Percentiles rank a stretch among this genome's conserved stretches.
phyloP scores from a whole-genome alignment of 2,113 vertebrate genomes.

The Alouatta palliata region DNA sequence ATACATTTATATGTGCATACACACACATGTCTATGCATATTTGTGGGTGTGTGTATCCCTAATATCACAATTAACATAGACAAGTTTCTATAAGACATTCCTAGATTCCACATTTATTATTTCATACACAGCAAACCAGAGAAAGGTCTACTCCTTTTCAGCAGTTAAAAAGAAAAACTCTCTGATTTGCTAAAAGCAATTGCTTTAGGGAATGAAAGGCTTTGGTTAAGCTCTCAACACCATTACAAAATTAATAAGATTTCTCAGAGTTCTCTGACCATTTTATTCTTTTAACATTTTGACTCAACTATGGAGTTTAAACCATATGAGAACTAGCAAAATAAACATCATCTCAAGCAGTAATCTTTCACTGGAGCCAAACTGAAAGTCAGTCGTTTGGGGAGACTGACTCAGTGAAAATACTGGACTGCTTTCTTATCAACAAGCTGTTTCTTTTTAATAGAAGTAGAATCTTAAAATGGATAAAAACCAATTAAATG shows the following conservation, averaged over 20 bases:
- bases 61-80: background rate
- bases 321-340: slow-evolving; percentile 4
- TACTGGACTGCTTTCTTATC: slow-evolving; percentile 15
- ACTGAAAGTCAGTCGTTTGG: background rate
- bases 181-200: slow-evolving; percentile 49
- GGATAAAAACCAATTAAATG: slow-evolving; percentile 64
- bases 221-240: slow-evolving; percentile 38
- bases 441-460: slow-evolving; percentile 58
- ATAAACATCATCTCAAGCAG: slow-evolving; percentile 42
- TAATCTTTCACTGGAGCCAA: slow-evolving; percentile 55
- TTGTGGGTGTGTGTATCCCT: background rate
- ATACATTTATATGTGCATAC: no score
- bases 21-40: no score
- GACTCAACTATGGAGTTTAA: slow-evolving; percentile 53
- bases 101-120: background rate
- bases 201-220: slow-evolving; percentile 59
- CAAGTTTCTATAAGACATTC: background rate
- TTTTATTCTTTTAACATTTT: slow-evolving; percentile 60
- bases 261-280: slow-evolving; percentile 47
- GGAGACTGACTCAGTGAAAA: slow-evolving; percentile 63
- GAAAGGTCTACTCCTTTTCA: background rate
- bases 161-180: slow-evolving; percentile 20
- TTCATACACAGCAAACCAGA: slow-evolving; percentile 30
- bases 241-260: slow-evolving; percentile 62
- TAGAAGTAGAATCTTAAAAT: slow-evolving; percentile 47